Percentiles rank a stretch among this genome's conserved stretches.
Evolutionary conservation across 1,140 invertebrate species (phyloP).

Genomic region (Ostrea denselamellosa): DNA sequence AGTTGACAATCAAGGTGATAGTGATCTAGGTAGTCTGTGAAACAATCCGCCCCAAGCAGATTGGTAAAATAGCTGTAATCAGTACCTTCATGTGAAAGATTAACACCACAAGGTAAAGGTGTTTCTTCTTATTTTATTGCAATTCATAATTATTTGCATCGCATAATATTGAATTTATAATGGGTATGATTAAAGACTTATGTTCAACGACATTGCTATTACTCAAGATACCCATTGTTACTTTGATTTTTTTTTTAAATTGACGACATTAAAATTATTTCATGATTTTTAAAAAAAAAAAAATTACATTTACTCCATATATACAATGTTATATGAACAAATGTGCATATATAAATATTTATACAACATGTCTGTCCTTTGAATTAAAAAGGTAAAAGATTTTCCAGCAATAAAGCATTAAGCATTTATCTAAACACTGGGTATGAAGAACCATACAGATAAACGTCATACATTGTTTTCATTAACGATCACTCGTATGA

Average conservation of each 20-base stretch:
- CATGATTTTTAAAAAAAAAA: too few relatives aligned
- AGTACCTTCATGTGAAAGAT: not conserved
- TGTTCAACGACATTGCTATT: too few relatives aligned
- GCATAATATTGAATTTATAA: too few relatives aligned
- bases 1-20: slow-evolving; percentile 13
- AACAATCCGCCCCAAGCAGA: not conserved
- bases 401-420: not conserved
- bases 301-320: too few relatives aligned
- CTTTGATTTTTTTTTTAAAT: too few relatives aligned
- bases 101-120: not conserved
- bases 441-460: not conserved
- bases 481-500: not conserved
- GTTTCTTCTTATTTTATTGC: not conserved
- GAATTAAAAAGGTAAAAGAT: not conserved
- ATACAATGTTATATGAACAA: too few relatives aligned
- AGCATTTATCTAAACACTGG: not conserved
- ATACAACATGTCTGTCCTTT: not conserved
- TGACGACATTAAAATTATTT: too few relatives aligned
- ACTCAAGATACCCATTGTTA: too few relatives aligned
- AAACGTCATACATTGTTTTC: not conserved
- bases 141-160: not conserved
- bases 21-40: not conserved
- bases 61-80: not conserved
- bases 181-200: too few relatives aligned
- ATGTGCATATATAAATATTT: too few relatives aligned